Evolutionary conservation across 1,140 invertebrate species (phyloP), one percentile per base, ranked within the genome.

Genomic region (Trigoniulus corallinus): DNA sequence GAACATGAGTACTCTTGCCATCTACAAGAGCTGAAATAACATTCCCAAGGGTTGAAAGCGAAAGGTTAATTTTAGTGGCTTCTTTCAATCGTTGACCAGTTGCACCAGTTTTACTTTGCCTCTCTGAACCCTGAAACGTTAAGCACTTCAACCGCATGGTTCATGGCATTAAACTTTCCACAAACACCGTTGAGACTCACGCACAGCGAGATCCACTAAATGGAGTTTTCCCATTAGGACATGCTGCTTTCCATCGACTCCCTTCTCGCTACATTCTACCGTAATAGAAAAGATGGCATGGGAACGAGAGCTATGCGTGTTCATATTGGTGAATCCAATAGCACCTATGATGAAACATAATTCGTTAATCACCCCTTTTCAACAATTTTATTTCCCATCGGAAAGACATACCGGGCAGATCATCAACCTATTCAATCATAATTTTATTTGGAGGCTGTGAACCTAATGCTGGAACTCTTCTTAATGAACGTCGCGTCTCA

Each of bases 11-110:
- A 59, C 81, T 85, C 68, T 93, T 92, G 20, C 87, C 86, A 68
- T 96, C 91, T 1, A 93, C 88, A 42, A 96, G 67, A 18, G 92
- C 88, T 12, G 88, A 92, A 57, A 96, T 95, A 2, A 96, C 92
- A 67, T 95, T 94, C 24, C 92, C 91, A 22, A 96, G 67, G 3
- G 87, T 89, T 2, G 89, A 94, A 0, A 96, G 72, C 0, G 88
- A 94, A 27, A 92, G 74, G 72, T 96, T 96, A 54, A 96, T 96
- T 67, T 95, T 95, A 1, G 86, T 87, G 0, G 92, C 91, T 70
- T 96, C 92, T 64, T 89, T 86, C 21, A 96, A 70, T 12, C 89
- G 72, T 45, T 87, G 77, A 21, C 91, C 92, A 4, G 78, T 79
- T 3, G 89, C 84, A 61, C 88, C 88, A 0, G 89, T 94, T 70